Evolutionary conservation across 2,113 vertebrate genomes (phyloP).

Genomic region (Hylia prasina): DNA sequence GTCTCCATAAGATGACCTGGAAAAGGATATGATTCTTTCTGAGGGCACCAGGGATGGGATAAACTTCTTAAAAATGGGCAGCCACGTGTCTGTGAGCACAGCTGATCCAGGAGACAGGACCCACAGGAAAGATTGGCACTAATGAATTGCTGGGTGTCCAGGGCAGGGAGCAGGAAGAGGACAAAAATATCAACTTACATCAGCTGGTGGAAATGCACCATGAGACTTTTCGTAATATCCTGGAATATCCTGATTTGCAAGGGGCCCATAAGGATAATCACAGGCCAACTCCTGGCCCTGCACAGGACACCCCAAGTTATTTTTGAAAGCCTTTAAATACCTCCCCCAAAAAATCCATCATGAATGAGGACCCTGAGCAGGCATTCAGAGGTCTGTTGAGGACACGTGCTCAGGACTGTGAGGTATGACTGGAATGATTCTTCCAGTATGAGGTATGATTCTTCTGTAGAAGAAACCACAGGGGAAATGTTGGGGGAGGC

Average conservation of each 20-base stretch:
- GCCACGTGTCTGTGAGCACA: neutral
- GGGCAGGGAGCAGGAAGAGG: neutral
- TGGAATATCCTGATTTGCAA: neutral
- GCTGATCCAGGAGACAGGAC: neutral
- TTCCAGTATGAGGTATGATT: neutral
- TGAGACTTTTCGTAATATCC: neutral
- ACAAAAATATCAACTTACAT: neutral
- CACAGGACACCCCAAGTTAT: neutral
- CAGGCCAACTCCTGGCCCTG: neutral
- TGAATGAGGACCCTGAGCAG: neutral
- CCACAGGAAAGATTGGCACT: rapidly evolving
- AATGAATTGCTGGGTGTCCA: neutral
- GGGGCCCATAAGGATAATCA: neutral
- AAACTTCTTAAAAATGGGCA: neutral
- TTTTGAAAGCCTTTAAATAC: neutral
- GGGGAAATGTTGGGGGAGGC: rapidly evolving
- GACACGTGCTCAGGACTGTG: rapidly evolving
- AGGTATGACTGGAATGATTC: neutral
- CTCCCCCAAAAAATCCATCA: neutral
- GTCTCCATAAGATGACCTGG: neutral
- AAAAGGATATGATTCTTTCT: neutral
- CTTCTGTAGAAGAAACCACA: neutral
- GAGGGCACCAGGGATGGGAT: neutral
- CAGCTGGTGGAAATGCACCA: neutral
- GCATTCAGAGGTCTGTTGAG: neutral